Base-by-base conservation (phyloP, 23 tunicate species). In the Ascidia mentula region DNA sequence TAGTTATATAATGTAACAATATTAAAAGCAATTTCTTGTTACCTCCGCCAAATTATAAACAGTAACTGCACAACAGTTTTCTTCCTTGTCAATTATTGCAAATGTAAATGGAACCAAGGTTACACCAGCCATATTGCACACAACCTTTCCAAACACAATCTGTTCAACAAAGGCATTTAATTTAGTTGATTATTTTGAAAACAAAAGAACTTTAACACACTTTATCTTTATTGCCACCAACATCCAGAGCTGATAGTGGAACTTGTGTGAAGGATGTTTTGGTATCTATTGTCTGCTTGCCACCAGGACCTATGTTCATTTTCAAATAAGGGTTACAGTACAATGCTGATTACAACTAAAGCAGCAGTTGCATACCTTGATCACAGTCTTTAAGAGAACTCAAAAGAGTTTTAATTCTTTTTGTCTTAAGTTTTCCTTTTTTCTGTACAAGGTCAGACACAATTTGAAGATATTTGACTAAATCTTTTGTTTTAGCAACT, bases 91-190 rank as follows among this genome's bases (percentile, higher is more conserved):
- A 0, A 92, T 73, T 42, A 85, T 46, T 33, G 86, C 89, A 37
- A 92, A 74, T 18, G 97, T 92, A 74, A 87, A 92, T 1, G 97
- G 97, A 31, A 92, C 92, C 30, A 79, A 81, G 18, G 97, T 81
- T 18, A 92, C 72, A 72, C 88, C 92, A 81, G 97, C 97, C 74
- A 92, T 69, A 37, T 83, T 92, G 86, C 92, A 87, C 0, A 92
- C 89, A 45, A 92, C 97, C 38, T 72, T 69, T 0, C 89, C 89
- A 0, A 81, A 36, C 3, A 92, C 13, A 35, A 89, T 65, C 94
- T 89, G 40, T 38, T 53, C 12, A 42, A 9, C 15, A 42, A 42
- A 53, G 24, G 13, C 13, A 28, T 5, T 9, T 20, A 20, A 53
- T 53, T 42, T 42, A 15, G 1, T 53, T 53, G 6, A 71, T 26